phyloP scores from a whole-genome alignment of 2,888 invertebrate species.

The Drosophila emarginata region DNA sequence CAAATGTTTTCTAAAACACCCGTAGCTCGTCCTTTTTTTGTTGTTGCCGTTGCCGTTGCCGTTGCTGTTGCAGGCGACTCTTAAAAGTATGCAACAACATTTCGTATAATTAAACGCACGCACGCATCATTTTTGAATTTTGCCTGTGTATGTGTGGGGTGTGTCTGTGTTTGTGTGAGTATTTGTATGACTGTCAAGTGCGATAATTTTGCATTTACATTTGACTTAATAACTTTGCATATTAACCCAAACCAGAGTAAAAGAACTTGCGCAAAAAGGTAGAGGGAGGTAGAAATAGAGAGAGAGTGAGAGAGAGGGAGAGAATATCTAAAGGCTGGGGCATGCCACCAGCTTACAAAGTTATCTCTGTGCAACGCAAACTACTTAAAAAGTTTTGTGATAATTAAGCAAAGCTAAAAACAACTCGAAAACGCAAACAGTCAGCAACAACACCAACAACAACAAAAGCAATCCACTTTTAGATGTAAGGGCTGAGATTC shows the following conservation, averaged over 20 bases:
- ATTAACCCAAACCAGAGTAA: constrained; percentile 15
- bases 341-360: constrained; percentile 59
- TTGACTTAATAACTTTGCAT: constrained; percentile 74
- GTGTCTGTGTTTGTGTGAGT: background rate
- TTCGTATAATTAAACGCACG: constrained; percentile 73
- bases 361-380: constrained; percentile 56
- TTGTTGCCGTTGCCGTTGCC: background rate
- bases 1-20: constrained; percentile 13
- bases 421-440: constrained; percentile 53
- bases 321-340: too few relatives aligned
- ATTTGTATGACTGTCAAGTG: constrained; percentile 55
- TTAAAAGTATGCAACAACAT: constrained; percentile 63
- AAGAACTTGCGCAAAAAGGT: background rate
- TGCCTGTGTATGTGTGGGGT: background rate
- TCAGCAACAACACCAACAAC: constrained; percentile 23
- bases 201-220: constrained; percentile 77
- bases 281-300: background rate
- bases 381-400: constrained; percentile 73
- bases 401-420: constrained; percentile 74
- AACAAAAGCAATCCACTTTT: background rate
- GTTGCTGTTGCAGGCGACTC: constrained; percentile 37
- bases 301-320: background rate
- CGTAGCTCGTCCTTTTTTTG: background rate
- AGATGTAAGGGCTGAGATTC: constrained; percentile 16
- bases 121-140: constrained; percentile 46